phyloP scores from a whole-genome alignment of 2,888 invertebrate genomes.

The Thecophora atra region DNA sequence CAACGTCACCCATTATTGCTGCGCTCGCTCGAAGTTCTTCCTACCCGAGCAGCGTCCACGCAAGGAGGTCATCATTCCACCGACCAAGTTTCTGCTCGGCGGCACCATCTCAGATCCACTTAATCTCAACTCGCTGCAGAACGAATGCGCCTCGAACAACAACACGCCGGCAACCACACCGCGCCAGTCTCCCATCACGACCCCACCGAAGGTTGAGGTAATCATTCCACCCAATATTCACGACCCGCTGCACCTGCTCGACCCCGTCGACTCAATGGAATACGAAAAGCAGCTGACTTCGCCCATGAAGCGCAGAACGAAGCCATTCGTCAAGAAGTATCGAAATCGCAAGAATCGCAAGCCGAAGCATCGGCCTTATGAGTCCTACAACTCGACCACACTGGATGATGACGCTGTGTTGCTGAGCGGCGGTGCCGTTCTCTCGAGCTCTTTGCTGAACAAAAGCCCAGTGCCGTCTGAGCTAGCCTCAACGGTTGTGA shows the following conservation, averaged over 20 bases:
- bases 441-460: conserved; percentile 13
- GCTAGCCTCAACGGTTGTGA: conserved; percentile 31
- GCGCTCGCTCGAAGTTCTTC: conserved; percentile 74
- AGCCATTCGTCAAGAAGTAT: conserved; percentile 67
- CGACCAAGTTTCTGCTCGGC: conserved; percentile 89
- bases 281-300: conserved; percentile 83
- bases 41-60: conserved; percentile 78
- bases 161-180: conserved; percentile 91
- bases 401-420: conserved; percentile 65
- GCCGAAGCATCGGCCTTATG: conserved; percentile 62
- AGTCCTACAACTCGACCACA: conserved; percentile 56
- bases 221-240: conserved; percentile 92
- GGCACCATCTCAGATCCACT: conserved; percentile 96
- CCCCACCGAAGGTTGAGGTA: conserved; percentile 79
- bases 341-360: conserved; percentile 74
- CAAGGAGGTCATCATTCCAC: conserved; percentile 82
- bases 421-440: conserved; percentile 60
- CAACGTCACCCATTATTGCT: conserved; percentile 55
- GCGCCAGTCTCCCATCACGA: conserved; percentile 70
- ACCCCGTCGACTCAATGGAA: conserved; percentile 81
- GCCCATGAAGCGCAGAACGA: conserved; percentile 69
- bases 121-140: conserved; percentile 90
- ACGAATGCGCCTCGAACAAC: conserved; percentile 73
- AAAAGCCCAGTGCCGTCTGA: conserved; percentile 46
- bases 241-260: conserved; percentile 89